Evolutionary conservation across 2,113 vertebrate genomes (phyloP).

Genomic region (Platycercus adscitus): DNA sequence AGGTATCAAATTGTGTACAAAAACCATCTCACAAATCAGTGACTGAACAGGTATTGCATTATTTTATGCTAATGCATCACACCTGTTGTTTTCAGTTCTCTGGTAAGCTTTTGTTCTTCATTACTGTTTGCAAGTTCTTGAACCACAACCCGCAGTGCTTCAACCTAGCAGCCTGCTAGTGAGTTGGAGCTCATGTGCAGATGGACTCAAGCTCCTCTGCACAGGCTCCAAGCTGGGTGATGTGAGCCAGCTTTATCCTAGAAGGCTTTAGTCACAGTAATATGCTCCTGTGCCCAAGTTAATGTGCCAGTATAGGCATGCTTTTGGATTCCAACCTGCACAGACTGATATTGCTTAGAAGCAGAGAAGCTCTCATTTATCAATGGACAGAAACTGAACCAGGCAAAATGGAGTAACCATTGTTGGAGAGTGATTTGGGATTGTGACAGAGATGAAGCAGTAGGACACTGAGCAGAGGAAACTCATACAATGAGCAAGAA

Average conservation of each 20-base stretch:
- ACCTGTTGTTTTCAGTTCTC: background rate
- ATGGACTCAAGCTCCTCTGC: background rate
- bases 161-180: background rate
- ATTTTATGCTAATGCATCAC: background rate
- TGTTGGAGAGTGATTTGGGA: background rate
- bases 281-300: constrained; percentile 12
- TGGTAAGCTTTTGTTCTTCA: background rate
- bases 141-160: background rate
- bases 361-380: constrained; percentile 24
- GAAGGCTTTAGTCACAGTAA: background rate
- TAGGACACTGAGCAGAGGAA: constrained; percentile 36
- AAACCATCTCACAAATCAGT: background rate
- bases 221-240: background rate
- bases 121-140: background rate
- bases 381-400: constrained; percentile 24
- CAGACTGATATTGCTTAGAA: background rate
- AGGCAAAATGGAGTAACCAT: background rate
- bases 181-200: background rate
- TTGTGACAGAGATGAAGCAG: constrained; percentile 53
- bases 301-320: constrained; percentile 26
- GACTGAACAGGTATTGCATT: background rate
- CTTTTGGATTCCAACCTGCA: background rate
- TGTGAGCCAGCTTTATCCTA: constrained; percentile 25
- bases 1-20: background rate
- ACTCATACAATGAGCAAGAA: constrained; percentile 46